Evolutionary conservation across 2,797 vertebrate genomes (phyloP), one percentile per base, ranked within the genome.

Genomic region (Taenioides sp.): DNA sequence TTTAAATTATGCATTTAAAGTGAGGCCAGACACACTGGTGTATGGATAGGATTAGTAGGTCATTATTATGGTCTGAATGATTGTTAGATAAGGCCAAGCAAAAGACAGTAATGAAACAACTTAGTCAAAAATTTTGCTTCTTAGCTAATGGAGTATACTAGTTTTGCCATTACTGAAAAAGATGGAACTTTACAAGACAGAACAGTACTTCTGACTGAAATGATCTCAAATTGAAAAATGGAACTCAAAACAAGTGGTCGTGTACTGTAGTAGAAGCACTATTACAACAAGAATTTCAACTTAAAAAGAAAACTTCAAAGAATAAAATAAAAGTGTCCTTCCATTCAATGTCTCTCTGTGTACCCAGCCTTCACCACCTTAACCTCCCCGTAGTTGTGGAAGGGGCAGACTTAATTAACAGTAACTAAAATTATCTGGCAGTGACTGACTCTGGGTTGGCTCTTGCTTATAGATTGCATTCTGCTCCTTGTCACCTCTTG

Each of bases 381-480:
- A 25, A 14, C 40, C 40, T 27, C n/a, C 5, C n/a, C 3, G 27
- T 31, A 40, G 31, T 14, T n/a, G 18, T 14, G 5, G 4, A 43
- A 40, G 34, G 37, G 2, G 17, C 25, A 27, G 18, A 18, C 22
- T n/a, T 54, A 54, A 47, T 40, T 64, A 25, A 25, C 40, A 47
- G 14, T 7, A 52, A 28, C 64, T 50, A 52, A 50, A 52, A 31
- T 54, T 20, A 52, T 65, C 63, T 25, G 63, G 31, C 64, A 31
- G 16, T 28, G 65, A 49, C 18, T 52, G 47, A 52, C 31, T 52
- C 20, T n/a, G 17, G 17, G 47, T 66, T 28, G 47, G 23, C 25
- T 66, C 43, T 52, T 66, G 47, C 65, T 66, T 66, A 31, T 52
- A 34, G 65, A 52, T 28, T 66, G 9, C 17, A 18, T 65, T 54